A percentile compares a stretch with the other conserved stretches of the same genome.
Evolutionary conservation across 2,888 invertebrate genomes (phyloP).

Genomic region (Neuroscelio doddi): DNA sequence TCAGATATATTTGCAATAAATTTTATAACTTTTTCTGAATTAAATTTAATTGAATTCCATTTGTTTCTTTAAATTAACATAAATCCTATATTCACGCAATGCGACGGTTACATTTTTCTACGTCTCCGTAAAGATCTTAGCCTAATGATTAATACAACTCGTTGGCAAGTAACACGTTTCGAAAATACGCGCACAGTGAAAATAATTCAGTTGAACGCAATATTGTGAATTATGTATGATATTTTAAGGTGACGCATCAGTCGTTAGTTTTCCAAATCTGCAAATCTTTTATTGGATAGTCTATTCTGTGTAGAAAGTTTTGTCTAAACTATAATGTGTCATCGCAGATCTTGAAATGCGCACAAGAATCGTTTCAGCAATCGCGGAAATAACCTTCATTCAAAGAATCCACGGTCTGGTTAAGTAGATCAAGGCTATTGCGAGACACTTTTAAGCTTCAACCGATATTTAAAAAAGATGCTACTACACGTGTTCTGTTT

Average conservation of each 20-base stretch:
- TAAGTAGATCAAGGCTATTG: slow-evolving; percentile 56
- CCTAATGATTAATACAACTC: slow-evolving; percentile 8
- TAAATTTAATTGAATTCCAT: no score
- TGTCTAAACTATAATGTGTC: no score
- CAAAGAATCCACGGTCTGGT: slow-evolving; percentile 13
- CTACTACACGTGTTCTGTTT: slow-evolving; percentile 12
- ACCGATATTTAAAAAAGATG: slow-evolving; percentile 21
- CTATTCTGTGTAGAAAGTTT: no score
- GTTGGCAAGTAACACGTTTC: slow-evolving; percentile 8
- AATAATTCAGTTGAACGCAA: slow-evolving; percentile 2
- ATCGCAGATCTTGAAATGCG: slow-evolving; percentile 31
- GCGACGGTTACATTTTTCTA: no score
- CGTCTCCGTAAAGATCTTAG: slow-evolving; percentile 3
- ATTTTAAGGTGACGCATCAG: no score
- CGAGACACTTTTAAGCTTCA: slow-evolving; percentile 34
- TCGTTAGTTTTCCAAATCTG: no score
- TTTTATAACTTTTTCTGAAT: no score
- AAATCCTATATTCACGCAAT: no score
- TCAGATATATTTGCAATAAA: no score
- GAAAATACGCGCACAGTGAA: slow-evolving; percentile 1
- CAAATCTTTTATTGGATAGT: no score
- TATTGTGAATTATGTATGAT: neutral
- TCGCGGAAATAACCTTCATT: slow-evolving; percentile 52
- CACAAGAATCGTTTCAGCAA: slow-evolving; percentile 21
- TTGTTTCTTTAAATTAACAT: no score